Evolutionary conservation across 2,888 invertebrate genomes (phyloP), one percentile per base, ranked within the genome.

Genomic region (Actias luna): DNA sequence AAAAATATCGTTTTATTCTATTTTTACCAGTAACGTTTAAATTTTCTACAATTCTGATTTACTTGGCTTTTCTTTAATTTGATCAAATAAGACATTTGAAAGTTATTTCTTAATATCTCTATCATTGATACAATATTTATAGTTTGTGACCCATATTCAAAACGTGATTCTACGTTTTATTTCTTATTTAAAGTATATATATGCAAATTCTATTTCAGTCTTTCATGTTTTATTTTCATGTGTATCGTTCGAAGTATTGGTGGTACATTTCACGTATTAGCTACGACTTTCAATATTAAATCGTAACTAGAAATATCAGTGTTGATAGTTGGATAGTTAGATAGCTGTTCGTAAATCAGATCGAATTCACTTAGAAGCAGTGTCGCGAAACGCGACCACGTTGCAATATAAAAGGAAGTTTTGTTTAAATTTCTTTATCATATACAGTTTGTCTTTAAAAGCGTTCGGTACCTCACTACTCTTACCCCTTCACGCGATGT

Each of bases 341-440:
- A 31, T n/a, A 52, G n/a, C 18, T 7, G 58, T n/a, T 27, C 29
- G 27, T 52, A 58, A 75, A 76, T 79, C 75, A 77, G 77, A 79
- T 79, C 71, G 79, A 79, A 82, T 80, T 70, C 65, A 78, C 76
- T 65, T 76, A 85, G 88, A 87, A 82, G 86, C 88, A 85, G 83
- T 87, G 88, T 92, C 92, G 91, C 91, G 90, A 91, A 92, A 89
- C 89, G 83, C 85, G 75, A 89, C 81, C 89, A 91, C 90, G 92
- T 92, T 89, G 91, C 82, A 79, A 88, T 92, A 92, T 92, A 92
- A 91, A 92, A 92, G 91, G 89, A 88, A 90, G 87, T 90, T 88
- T 88, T 85, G 86, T 88, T 84, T 81, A 88, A 89, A 89, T 89
- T 85, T 90, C 87, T 90, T 89, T 90, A 89, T 88, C 91, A 92